A percentile compares a stretch with the other conserved stretches of the same genome.
These are phyloP conservation scores for Neodiprion virginianus DNA, from an alignment of 1,140 invertebrate genomes.

Conservation along the genomic window DNA sequence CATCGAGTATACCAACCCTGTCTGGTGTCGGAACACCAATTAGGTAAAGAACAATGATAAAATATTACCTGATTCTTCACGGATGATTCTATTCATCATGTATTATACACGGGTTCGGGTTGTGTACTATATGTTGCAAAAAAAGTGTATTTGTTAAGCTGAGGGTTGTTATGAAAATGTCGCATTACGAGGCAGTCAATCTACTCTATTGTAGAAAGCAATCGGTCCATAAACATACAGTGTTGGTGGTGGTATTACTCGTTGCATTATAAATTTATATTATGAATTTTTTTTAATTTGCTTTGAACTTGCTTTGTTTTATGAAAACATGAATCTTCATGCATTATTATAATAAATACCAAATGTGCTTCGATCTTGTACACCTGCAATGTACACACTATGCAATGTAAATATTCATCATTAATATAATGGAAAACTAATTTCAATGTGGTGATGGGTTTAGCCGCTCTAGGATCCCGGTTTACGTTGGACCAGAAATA, in stretches of 20 bases:
- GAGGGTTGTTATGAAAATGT: neutral
- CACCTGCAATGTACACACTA: neutral
- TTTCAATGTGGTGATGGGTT: conserved; percentile 46
- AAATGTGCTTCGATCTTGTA: neutral
- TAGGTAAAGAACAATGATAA: conserved; percentile 71
- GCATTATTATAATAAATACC: neutral
- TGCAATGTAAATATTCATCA: neutral
- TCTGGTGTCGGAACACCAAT: conserved; percentile 74
- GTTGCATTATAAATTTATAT: neutral
- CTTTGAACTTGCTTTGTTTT: conserved; percentile 7
- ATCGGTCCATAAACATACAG: conserved; percentile 1
- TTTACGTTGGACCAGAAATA: conserved; percentile 60
- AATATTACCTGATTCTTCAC: conserved; percentile 22
- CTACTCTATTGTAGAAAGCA: conserved; percentile 43
- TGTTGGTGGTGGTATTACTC: conserved; percentile 1
- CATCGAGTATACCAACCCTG: conserved; percentile 86
- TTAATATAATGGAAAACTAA: neutral
- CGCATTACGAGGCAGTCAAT: conserved; percentile 34
- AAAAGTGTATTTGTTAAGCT: conserved; percentile 18
- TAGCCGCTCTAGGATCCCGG: conserved; percentile 63
- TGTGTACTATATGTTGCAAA: conserved; percentile 13
- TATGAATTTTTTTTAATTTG: neutral
- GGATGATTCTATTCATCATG: conserved; percentile 16
- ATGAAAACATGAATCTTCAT: neutral
- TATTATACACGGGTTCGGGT: conserved; percentile 6